phyloP scores from a whole-genome alignment of 2,888 invertebrate genomes.

The Oscheius sp. region DNA sequence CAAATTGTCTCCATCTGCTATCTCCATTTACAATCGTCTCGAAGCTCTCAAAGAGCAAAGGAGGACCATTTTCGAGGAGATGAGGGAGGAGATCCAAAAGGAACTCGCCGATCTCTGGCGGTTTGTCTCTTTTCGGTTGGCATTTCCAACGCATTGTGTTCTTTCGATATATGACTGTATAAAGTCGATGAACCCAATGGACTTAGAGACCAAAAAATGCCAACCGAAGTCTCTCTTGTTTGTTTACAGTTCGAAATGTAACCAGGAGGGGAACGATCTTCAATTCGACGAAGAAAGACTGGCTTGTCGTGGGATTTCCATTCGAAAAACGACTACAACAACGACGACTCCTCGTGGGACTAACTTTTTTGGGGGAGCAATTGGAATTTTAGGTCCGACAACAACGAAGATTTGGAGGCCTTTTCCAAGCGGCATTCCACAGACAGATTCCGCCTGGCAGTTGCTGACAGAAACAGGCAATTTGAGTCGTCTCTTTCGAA shows the following conservation, averaged over 20 bases:
- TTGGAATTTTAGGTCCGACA: background rate
- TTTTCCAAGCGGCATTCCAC: constrained; percentile 3
- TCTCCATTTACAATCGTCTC: constrained; percentile 12
- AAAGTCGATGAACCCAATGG: too few species aligned
- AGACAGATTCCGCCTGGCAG: background rate
- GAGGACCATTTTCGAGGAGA: background rate
- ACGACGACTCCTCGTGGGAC: background rate
- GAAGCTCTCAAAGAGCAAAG: constrained; percentile 10
- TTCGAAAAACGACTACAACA: background rate
- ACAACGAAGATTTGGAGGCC: constrained; percentile 7
- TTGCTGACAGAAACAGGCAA: background rate
- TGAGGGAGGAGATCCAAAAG: background rate
- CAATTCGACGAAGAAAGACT: constrained; percentile 1
- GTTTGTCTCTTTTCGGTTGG: constrained; percentile 40
- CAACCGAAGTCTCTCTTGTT: background rate
- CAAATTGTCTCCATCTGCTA: background rate
- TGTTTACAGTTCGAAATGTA: constrained; percentile 5
- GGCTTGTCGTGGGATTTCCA: background rate
- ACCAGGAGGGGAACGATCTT: background rate
- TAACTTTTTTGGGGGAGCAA: background rate
- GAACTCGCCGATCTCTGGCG: constrained; percentile 12
- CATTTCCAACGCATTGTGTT: too few species aligned
- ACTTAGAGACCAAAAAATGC: too few species aligned
- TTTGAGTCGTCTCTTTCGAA: background rate
- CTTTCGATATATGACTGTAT: too few species aligned